Evolutionary conservation across 2,797 vertebrate genomes (phyloP), one percentile per base, ranked within the genome.

Genomic region (Sylvilagus floridanus): DNA sequence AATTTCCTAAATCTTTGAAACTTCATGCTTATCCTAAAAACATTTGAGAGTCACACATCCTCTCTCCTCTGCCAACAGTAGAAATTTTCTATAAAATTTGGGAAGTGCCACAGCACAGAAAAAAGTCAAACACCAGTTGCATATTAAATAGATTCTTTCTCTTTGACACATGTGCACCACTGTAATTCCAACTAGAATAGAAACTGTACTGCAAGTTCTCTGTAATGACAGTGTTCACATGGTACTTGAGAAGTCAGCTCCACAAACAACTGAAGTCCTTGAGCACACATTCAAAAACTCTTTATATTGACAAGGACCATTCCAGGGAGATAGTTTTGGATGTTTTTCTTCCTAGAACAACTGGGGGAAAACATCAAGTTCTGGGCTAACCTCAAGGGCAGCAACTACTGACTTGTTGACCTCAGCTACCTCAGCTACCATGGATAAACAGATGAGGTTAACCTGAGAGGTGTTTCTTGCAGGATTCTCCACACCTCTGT

Each of bases 61-160:
- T 78, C 35, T 89, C 32, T 89, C 52, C 47, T 89, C 13, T 84
- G 65, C 42, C 4, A 0, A 75, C 63, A 63, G 5, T 85, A 82
- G 65, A 91, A 84, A 71, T 82, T 95, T 89, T 57, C 24, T 81
- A 91, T 83, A 92, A 95, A 94, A 24, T 35, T 93, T 81, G 68
- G 76, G 9, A 83, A 87, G 22, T 72, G 7, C 52, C 28, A 75
- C 6, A 7, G 9, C 16, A 10, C 10, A 68, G 65, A 16, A 91
- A 42, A 17, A 68, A 84, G 37, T 84, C 10, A 14, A 52, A 8
- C 17, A 37, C 71, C 9, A 28, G 16, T 63, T 86, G 2, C 5
- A 42, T 78, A 37, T 93, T 62, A 79, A 57, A 24, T 14, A 82
- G 30, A 11, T 35, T 63, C 10, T 84, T 94, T 91, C 63, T 77